phyloP scores from a whole-genome alignment of 1,140 invertebrate species.

The Saccostrea echinata region DNA sequence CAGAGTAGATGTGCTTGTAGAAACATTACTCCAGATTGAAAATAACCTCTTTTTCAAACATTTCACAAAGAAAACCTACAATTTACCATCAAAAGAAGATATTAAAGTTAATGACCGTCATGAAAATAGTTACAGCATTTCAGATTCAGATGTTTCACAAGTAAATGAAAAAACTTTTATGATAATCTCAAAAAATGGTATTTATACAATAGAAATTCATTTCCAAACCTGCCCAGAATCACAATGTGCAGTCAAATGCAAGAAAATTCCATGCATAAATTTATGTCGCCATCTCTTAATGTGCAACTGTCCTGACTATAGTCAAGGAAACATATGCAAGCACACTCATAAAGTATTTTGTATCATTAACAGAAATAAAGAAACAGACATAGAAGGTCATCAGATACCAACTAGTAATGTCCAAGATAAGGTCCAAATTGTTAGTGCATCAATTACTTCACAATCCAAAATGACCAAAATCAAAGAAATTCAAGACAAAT shows the following conservation, averaged over 20 bases:
- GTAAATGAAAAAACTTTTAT: background rate
- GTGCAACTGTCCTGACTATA: background rate
- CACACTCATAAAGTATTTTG: background rate
- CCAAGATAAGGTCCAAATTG: too few relatives aligned
- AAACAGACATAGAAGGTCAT: too few relatives aligned
- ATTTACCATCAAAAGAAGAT: background rate
- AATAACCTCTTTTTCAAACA: slow-evolving; percentile 33
- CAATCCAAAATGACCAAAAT: too few relatives aligned
- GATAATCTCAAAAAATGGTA: background rate
- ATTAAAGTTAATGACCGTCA: too few relatives aligned
- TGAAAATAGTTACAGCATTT: background rate
- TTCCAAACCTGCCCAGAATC: background rate
- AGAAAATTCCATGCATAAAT: slow-evolving; percentile 35
- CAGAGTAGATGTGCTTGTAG: slow-evolving; percentile 22
- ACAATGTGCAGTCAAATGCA: slow-evolving; percentile 15
- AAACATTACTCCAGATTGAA: slow-evolving; percentile 40
- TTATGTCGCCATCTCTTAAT: slow-evolving; percentile 11
- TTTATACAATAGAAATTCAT: background rate
- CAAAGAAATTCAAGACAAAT: too few relatives aligned
- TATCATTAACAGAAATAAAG: background rate
- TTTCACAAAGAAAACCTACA: background rate
- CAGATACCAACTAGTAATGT: too few relatives aligned
- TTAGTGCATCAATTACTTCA: too few relatives aligned
- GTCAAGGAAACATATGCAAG: slow-evolving; percentile 15
- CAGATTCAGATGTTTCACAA: background rate